Evolutionary conservation across 2,888 invertebrate genomes (phyloP).

Genomic region (Phania funesta): DNA sequence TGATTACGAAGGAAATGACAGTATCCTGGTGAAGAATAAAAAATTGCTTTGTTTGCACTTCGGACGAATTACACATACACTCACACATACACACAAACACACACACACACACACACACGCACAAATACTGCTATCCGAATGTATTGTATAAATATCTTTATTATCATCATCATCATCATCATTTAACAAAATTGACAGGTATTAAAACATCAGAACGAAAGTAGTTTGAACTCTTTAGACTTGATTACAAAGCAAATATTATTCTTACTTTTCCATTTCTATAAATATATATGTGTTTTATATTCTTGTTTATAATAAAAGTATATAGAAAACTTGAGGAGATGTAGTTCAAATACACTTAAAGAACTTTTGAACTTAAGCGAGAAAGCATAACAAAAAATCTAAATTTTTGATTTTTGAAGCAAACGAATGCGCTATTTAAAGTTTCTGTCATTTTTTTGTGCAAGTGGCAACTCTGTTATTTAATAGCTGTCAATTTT

Average conservation of each 20-base stretch:
- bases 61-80: neutral
- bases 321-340: too few relatives aligned
- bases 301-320: too few relatives aligned
- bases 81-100: neutral
- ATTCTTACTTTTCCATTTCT: neutral
- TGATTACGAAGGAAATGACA: conserved; percentile 39
- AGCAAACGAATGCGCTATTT: too few relatives aligned
- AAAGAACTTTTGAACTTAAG: too few relatives aligned
- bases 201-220: conserved; percentile 48
- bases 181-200: conserved; percentile 56
- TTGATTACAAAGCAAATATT: conserved; percentile 60
- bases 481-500: too few relatives aligned
- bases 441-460: too few relatives aligned
- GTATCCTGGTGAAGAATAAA: conserved; percentile 6
- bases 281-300: neutral
- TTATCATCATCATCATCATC: conserved; percentile 51
- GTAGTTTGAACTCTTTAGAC: conserved; percentile 23
- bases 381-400: too few relatives aligned
- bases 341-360: too few relatives aligned
- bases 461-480: too few relatives aligned
- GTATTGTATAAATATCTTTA: neutral
- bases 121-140: neutral
- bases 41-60: conserved; percentile 10
- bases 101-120: neutral
- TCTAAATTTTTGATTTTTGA: too few relatives aligned